Base-by-base conservation (phyloP, 2,113 vertebrate species). In the Tachycineta bicolor region DNA sequence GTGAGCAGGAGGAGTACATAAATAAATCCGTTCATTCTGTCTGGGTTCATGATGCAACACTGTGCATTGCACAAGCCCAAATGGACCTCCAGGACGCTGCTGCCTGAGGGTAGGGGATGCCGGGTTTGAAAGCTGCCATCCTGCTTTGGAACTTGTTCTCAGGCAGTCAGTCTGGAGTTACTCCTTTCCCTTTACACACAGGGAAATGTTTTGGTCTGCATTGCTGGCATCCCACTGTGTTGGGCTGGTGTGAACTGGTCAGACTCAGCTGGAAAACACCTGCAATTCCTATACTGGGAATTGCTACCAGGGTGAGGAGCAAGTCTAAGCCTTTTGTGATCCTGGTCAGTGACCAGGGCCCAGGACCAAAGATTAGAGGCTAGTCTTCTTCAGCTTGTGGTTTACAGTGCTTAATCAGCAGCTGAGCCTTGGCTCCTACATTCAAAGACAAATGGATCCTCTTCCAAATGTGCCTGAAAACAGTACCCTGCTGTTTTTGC, bases 261-360 rank as follows among this genome's bases (percentile, higher is more conserved):
- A 69, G 47, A 9, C 14, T 76, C 4, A 47, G 33, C 46, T 55
- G 20, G 33, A 24, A 34, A 82, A 39, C 24, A 25, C 41, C 19
- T 0, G 0, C 34, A 37, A 37, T 63, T 29, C 50, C 9, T 1
- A 3, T 8, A 0, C 55, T 78, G 6, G 50, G 33, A 59, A 29
- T 67, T 0, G 0, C 52, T 67, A 25, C 33, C 37, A n/a, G 31
- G 0, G 0, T 21, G 7, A 58, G 33, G 24, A 50, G 28, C 11
- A 47, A 46, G 11, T 16, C 10, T 22, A 10, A 78, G 55, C 3
- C 14, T 55, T 64, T 22, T n/a, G 37, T 41, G 31, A 19, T 56
- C n/a, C 71, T 77, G 19, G 6, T 34, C 2, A 3, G 4, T 53
- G 53, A 52, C 17, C 12, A 39, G 12, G 10, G 28, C n/a, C n/a